phyloP scores from a whole-genome alignment of 2,888 invertebrate species.

The Drosophila tanythrix region DNA sequence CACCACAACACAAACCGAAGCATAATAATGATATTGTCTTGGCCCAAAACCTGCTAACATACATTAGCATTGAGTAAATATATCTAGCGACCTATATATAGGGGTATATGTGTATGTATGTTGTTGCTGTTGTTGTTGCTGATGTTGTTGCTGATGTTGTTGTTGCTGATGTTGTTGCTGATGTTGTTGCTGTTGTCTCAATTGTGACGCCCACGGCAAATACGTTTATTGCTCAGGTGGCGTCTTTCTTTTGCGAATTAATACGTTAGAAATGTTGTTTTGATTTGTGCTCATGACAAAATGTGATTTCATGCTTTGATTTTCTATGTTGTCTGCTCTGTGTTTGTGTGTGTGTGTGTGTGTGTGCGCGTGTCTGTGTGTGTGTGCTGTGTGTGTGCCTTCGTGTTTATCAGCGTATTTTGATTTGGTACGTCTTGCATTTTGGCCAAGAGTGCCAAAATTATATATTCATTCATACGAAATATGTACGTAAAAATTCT shows the following conservation, averaged over 20 bases:
- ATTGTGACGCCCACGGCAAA: slow-evolving; percentile 42
- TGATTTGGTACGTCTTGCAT: slow-evolving; percentile 43
- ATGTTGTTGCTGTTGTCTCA: slow-evolving; percentile 7
- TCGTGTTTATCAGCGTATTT: slow-evolving; percentile 45
- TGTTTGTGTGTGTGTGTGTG: background rate
- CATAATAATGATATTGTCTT: slow-evolving; percentile 3
- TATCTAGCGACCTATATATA: slow-evolving; percentile 23
- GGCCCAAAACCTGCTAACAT: slow-evolving; percentile 3
- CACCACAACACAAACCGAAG: background rate
- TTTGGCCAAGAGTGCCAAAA: slow-evolving; percentile 45
- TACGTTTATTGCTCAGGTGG: slow-evolving; percentile 35
- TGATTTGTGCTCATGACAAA: slow-evolving; percentile 58
- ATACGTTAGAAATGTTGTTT: slow-evolving; percentile 51
- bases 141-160: background rate
- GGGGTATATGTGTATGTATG: background rate
- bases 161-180: background rate
- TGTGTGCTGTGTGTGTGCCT: background rate
- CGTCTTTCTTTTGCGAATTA: slow-evolving; percentile 12
- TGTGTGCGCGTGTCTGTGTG: background rate
- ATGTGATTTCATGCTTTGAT: slow-evolving; percentile 49
- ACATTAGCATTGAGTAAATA: background rate
- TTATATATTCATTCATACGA: slow-evolving; percentile 63
- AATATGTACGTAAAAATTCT: slow-evolving; percentile 48
- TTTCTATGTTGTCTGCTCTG: slow-evolving; percentile 15
- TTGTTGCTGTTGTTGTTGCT: background rate